Evolutionary conservation across 2,888 invertebrate genomes (phyloP).

Genomic region (Eubasilissa splendida): DNA sequence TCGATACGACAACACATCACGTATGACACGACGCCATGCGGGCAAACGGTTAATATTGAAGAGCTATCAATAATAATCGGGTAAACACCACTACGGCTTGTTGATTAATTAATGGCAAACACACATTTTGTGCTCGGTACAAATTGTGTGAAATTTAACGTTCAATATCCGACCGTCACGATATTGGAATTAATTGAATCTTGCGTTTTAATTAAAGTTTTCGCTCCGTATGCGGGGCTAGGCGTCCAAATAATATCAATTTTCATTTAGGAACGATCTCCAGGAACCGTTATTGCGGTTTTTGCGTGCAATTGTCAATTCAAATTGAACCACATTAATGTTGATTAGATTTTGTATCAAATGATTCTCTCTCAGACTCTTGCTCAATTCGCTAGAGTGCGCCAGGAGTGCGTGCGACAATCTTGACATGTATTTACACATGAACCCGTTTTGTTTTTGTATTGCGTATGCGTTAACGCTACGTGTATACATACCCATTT

Average conservation of each 20-base stretch:
- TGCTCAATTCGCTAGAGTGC: no score
- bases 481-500: no score
- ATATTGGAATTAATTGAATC: slow-evolving; percentile 18
- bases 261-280: not conserved
- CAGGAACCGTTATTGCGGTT: slow-evolving; percentile 14
- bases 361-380: not conserved
- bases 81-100: not conserved
- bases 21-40: not conserved
- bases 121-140: slow-evolving; percentile 5
- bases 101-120: slow-evolving; percentile 17
- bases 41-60: slow-evolving; percentile 7
- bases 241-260: not conserved
- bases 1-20: no score
- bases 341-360: slow-evolving; percentile 23
- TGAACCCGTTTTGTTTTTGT: no score
- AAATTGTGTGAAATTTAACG: not conserved
- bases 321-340: slow-evolving; percentile 7
- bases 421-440: no score
- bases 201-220: slow-evolving; percentile 22
- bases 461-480: no score
- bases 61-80: slow-evolving; percentile 27
- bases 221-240: slow-evolving; percentile 16
- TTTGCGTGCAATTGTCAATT: slow-evolving; percentile 1
- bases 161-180: not conserved
- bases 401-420: no score